Base-by-base conservation (phyloP, 1,140 invertebrate genomes). In the Drosophila equinoxialis region DNA sequence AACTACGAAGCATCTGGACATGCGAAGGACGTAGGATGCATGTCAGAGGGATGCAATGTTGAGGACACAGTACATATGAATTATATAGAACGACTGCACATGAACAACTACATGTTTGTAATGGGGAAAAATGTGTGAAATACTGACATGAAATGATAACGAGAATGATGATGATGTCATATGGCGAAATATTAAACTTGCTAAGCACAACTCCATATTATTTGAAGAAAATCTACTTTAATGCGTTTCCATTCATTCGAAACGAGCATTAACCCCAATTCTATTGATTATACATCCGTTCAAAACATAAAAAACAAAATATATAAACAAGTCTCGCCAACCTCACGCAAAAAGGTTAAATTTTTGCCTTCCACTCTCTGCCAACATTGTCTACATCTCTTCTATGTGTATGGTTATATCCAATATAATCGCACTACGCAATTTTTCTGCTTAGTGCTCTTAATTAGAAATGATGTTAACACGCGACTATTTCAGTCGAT, bases 381-480 rank as follows among this genome's bases (percentile, higher is more conserved):
- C 20, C 20, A 23, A 23, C 20, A 23, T 23, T 23, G 1, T 23
- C 45, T 23, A 1, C 13, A 11, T 39, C 35, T 20, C 33, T 39
- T 17, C 33, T 39, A 5, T 39, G 7, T 37, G 6, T 37, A 2
- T 39, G 30, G 30, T 30, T 30, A 11, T 37, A 37, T 33, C 20
- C 10, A 20, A 37, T 37, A 59, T 37, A 59, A 59, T 39, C 33
- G 14, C 35, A n/a, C 57, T 37, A 59, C 57, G 57, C 57, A 59
- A 26, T 20, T 59, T 30, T 59, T 65, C 0, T 42, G 37, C 58
- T 48, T 48, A 20, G 45, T 51, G 65, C 59, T 71, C 62, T 71
- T 79, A 79, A 79, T 79, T 79, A 68, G 65, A 76, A 79, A 68
- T 65, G 51, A 79, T 79, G 76, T 79, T 79, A 79, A 79, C 76